These are phyloP conservation scores for Corapipo altera DNA, from an alignment of 2,113 vertebrate genomes.

Conservation along the genomic window DNA sequence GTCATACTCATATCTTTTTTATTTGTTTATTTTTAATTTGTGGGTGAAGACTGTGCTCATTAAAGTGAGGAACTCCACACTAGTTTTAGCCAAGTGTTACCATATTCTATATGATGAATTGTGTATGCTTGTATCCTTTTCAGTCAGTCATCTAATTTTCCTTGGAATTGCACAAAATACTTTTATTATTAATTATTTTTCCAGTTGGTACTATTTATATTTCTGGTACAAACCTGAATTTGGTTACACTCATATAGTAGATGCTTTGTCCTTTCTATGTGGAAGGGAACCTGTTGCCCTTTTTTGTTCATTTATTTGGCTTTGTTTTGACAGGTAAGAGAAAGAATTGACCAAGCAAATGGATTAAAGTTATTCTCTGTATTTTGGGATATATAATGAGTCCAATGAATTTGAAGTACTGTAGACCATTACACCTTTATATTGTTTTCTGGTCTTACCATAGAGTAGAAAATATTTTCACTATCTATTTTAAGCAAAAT, in stretches of 20 bases:
- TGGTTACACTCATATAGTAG: neutral
- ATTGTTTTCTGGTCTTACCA: neutral
- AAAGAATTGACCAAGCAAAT: neutral
- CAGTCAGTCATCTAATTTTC: constrained; percentile 18
- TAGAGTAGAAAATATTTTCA: neutral
- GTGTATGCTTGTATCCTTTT: neutral
- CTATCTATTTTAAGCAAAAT: neutral
- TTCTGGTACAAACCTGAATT: neutral
- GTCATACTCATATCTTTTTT: constrained; percentile 51
- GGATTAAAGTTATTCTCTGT: neutral
- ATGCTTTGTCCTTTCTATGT: neutral
- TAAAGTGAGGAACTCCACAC: constrained; percentile 25
- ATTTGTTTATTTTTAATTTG: constrained; percentile 71
- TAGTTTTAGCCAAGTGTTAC: constrained; percentile 40
- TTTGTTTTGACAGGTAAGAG: neutral
- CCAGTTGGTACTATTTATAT: neutral
- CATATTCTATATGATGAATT: constrained; percentile 30
- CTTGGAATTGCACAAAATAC: constrained; percentile 13
- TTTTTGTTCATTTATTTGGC: neutral
- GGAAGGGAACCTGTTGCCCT: neutral
- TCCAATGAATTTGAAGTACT: neutral
- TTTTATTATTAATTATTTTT: constrained; percentile 21
- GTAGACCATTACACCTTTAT: neutral
- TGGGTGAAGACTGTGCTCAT: constrained; percentile 52
- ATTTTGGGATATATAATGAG: neutral